phyloP scores from a whole-genome alignment of 2,113 vertebrate genomes.

The Microtus montanus region DNA sequence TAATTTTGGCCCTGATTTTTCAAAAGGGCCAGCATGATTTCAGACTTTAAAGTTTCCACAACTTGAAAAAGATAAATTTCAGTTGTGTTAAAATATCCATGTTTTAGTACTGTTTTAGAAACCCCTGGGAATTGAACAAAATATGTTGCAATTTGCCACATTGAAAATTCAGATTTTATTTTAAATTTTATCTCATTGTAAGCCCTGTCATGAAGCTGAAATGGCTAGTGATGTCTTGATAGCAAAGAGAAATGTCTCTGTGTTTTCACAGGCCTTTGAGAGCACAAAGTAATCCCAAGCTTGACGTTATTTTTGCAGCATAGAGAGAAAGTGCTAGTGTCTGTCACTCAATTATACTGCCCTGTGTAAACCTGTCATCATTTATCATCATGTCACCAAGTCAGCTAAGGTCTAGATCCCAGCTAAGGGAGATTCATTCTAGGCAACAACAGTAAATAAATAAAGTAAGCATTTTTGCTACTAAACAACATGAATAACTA shows the following conservation, averaged over 20 bases:
- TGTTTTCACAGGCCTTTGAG: not conserved
- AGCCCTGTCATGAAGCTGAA: not conserved
- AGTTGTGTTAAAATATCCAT: not conserved
- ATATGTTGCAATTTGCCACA: not conserved
- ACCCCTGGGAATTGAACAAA: not conserved
- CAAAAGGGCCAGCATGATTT: not conserved
- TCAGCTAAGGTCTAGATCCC: not conserved
- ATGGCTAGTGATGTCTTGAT: not conserved
- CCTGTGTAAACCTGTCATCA: not conserved
- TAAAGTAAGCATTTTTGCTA: slow-evolving; percentile 6
- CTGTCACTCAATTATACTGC: not conserved
- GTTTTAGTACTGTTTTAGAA: not conserved
- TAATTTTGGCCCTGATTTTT: not conserved
- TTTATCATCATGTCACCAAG: not conserved
- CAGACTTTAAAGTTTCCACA: not conserved
- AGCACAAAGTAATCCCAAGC: not conserved
- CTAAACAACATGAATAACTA: not conserved
- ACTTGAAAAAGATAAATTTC: not conserved
- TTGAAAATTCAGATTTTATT: not conserved
- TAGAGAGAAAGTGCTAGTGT: not conserved
- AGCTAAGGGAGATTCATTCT: not conserved
- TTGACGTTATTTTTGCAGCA: not conserved
- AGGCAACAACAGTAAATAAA: not conserved
- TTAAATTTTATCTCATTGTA: not conserved
- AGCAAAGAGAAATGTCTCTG: not conserved